Base-by-base conservation (phyloP, 30 jellyfish, hydroid and myxozoan genomes). In the Hydractinia echinata region DNA sequence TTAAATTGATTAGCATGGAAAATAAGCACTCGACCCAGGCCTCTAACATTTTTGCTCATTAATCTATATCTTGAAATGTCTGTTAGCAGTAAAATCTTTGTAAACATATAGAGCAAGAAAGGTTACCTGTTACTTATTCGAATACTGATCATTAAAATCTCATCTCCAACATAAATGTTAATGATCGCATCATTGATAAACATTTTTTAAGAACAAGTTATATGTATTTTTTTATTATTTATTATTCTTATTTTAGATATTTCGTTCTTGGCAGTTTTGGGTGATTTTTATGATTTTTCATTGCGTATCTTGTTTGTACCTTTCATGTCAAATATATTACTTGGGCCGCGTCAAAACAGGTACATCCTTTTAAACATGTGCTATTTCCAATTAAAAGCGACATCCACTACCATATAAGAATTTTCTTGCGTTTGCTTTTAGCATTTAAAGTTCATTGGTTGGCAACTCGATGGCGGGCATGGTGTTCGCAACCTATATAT, bases 321-420 rank as follows among this genome's bases (percentile, higher is more conserved):
- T 92, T 7, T 79, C 92, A 56, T 73, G 74, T 50, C 96, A 87
- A 61, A 92, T 92, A 21, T 92, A 92, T 66, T 92, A 92, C 89
- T 84, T 92, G 96, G 98, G 98, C 39, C 62, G 98, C 83, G 94
- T 87, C 8, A 86, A 61, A 83, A 85, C 95, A 62, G 98, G 98
- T 91, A 79, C 15, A 70, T 53, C 51, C 7, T 51, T 30, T 7
- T 72, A 19, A n/a, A 9, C 8, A 30, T 4, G 1, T 30, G 76
- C 3, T 72, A 54, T 10, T 30, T 44, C 8, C 14, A 19, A 19
- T 19, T 1, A 6, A 6, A 66, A 66, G 49, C 2, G 1, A 60
- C 19, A 60, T 60, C 1, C 19, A 60, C n/a, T 16, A 60, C 70
- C 19, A 60, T 60, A 72, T 7, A 0, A 30, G 44, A 30, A 30